Evolutionary conservation across 1,140 invertebrate species (phyloP), one percentile per base, ranked within the genome.

Genomic region (Papilio polyxenes): DNA sequence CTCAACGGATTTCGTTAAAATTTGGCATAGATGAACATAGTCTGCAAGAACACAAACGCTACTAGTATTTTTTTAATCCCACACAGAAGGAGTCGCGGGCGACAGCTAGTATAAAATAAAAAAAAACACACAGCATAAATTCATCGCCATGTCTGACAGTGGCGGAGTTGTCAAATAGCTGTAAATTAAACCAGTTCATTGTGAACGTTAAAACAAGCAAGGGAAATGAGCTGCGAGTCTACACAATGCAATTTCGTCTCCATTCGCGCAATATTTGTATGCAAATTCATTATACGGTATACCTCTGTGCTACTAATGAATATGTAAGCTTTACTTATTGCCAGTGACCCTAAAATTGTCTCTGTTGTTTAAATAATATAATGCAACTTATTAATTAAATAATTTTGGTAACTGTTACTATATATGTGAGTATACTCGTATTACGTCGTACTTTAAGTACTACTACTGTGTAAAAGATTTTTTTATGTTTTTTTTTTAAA

Each of bases 191-290:
- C 11, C 31, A 15, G 4, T 72, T 37, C 13, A 72, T 40, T 65
- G 23, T 31, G 20, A 65, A 13, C 20, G 62, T 65, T 65, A 72
- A 72, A 72, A 72, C 65, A 72, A 72, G 65, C 65, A 72, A 37
- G 65, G 65, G 31, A 72, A 72, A 72, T 72, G 31, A 72, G 65
- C 65, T 8, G 31, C n/a, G 31, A 37, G 65, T 11, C 15, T 72
- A 17, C 65, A 72, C 65, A 72, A 72, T 72, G 65, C 65, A 72
- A 72, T 72, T 72, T 72, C 65, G 65, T 37, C 65, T 72, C 65
- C 31, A 72, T 72, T 72, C 65, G 40, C 40, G 65, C 31, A 72
- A 72, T 72, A 72, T 72, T 72, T 40, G 31, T 72, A 72, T 72
- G 65, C 65, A 72, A 72, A 72, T 72, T 40, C 31, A 72, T 72